These are phyloP conservation scores for Smithornis capensis DNA, from an alignment of 2,113 vertebrate genomes.

Conservation along the genomic window DNA sequence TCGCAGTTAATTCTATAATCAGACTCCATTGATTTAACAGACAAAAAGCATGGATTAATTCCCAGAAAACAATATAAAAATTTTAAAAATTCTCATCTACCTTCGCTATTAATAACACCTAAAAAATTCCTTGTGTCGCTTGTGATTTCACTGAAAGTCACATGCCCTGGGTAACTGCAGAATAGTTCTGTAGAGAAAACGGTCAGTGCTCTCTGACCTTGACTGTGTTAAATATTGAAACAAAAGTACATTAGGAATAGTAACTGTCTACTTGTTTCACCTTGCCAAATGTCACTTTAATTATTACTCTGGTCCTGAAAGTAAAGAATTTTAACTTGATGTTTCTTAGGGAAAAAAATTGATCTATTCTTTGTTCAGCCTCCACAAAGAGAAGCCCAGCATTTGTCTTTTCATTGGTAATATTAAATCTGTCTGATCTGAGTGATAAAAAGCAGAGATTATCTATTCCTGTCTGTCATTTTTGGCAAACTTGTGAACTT, in stretches of 20 bases:
- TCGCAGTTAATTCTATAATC: neutral
- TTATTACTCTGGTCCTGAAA: neutral
- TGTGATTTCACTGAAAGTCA: neutral
- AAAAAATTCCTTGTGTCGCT: neutral
- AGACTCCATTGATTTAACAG: neutral
- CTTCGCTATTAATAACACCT: neutral
- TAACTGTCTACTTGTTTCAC: neutral
- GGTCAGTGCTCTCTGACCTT: neutral
- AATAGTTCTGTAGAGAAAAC: neutral
- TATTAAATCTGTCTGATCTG: slow-evolving; percentile 44
- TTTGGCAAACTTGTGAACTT: slow-evolving; percentile 56
- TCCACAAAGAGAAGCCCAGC: neutral
- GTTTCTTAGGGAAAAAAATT: neutral
- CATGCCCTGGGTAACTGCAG: neutral
- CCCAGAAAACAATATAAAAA: neutral
- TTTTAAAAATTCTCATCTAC: neutral
- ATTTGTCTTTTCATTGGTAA: slow-evolving; percentile 54
- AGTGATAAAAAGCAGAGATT: slow-evolving; percentile 56
- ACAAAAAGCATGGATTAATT: neutral
- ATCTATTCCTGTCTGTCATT: slow-evolving; percentile 51
- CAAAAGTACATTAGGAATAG: neutral
- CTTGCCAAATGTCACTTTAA: slow-evolving; percentile 19
- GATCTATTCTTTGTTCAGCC: neutral
- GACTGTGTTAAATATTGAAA: neutral
- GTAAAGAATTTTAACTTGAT: slow-evolving; percentile 4